phyloP scores from a whole-genome alignment of 2,888 invertebrate species.

The Melinaea menophilus region DNA sequence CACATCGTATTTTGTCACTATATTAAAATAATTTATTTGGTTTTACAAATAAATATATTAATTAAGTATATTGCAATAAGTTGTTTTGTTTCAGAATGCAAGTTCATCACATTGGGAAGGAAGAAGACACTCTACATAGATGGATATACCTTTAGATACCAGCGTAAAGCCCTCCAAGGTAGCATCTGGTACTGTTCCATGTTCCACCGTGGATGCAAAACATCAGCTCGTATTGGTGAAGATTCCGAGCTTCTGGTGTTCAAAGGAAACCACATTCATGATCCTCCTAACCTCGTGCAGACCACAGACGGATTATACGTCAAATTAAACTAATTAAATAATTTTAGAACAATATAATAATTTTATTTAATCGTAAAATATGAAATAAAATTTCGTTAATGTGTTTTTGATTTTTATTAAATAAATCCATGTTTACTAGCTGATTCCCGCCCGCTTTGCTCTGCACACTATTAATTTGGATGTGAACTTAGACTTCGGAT shows the following conservation, averaged over 20 bases:
- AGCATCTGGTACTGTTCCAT: conserved; percentile 39
- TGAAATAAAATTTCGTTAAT: no score
- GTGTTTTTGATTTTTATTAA: no score
- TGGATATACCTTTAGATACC: conserved; percentile 13
- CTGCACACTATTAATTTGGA: no score
- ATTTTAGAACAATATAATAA: not conserved
- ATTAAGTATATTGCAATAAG: not conserved
- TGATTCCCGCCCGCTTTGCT: no score
- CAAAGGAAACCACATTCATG: conserved; percentile 33
- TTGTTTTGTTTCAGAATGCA: conserved; percentile 11
- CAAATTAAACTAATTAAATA: conserved; percentile 14
- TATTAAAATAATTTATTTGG: no score
- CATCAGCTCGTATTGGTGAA: conserved; percentile 27
- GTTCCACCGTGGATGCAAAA: conserved; percentile 41
- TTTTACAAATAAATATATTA: no score
- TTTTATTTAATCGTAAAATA: no score
- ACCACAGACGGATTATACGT: conserved; percentile 30
- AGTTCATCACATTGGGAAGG: conserved; percentile 14
- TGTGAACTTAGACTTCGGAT: no score
- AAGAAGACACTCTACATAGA: conserved; percentile 11
- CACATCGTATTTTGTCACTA: no score
- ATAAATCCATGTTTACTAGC: no score
- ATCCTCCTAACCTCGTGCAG: conserved; percentile 24
- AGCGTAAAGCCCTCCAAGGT: conserved; percentile 13
- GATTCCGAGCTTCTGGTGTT: conserved; percentile 20